Percentiles rank a stretch among this genome's conserved stretches.
Evolutionary conservation across 2,888 invertebrate genomes (phyloP).

Genomic region (Tipula confusa): DNA sequence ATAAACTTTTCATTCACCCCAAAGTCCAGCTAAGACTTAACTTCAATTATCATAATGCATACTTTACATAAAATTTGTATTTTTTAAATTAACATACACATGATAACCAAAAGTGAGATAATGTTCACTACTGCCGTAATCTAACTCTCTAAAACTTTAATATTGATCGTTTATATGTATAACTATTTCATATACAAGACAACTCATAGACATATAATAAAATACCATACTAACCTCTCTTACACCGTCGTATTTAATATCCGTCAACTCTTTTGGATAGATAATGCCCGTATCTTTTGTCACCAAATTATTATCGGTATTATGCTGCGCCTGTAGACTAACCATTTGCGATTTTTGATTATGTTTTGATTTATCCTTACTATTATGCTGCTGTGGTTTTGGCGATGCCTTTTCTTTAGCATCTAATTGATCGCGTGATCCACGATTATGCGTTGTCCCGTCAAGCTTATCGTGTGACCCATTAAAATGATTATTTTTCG

Average conservation of each 20-base stretch:
- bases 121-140: too few species aligned
- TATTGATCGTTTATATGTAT: too few species aligned
- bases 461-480: conserved; percentile 51
- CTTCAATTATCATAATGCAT: background rate
- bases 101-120: background rate
- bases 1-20: too few species aligned
- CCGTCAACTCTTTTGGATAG: conserved; percentile 34
- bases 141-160: too few species aligned
- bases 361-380: conserved; percentile 31
- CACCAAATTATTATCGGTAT: conserved; percentile 37
- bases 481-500: conserved; percentile 47
- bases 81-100: background rate
- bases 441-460: conserved; percentile 43
- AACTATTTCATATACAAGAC: too few species aligned
- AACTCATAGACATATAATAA: too few species aligned
- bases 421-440: conserved; percentile 51
- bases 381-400: background rate
- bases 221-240: conserved; percentile 35
- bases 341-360: conserved; percentile 40
- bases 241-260: conserved; percentile 35
- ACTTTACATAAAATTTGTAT: background rate
- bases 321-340: conserved; percentile 36
- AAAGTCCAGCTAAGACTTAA: too few species aligned
- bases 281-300: conserved; percentile 33
- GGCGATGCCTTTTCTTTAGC: conserved; percentile 34